Conservation (phyloP, 2,113 vertebrate genomes). For the Salminus brasiliensis region DNA sequence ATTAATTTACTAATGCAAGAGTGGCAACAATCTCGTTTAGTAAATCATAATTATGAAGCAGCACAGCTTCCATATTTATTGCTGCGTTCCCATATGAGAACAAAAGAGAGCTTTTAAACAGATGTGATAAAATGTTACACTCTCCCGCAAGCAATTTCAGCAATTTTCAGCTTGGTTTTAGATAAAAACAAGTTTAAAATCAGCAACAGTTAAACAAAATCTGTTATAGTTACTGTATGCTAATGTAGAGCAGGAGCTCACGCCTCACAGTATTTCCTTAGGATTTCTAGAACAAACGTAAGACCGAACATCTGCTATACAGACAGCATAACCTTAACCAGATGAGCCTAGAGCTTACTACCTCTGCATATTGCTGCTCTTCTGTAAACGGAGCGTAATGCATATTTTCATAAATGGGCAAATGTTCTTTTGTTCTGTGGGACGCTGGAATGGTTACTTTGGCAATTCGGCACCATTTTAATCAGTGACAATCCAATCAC, state of each 20-base stretch:
- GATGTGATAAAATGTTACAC: constrained; percentile 10
- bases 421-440: constrained; percentile 47
- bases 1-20: constrained; percentile 53
- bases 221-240: no score
- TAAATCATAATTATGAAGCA: constrained; percentile 43
- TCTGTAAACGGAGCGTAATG: constrained; percentile 44
- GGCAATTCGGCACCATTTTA: constrained; percentile 53
- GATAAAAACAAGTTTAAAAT: background rate
- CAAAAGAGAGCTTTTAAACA: constrained; percentile 17
- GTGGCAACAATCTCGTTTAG: constrained; percentile 43
- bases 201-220: no score
- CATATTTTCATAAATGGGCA: constrained; percentile 42
- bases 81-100: constrained; percentile 19
- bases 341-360: background rate
- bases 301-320: background rate
- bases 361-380: constrained; percentile 20
- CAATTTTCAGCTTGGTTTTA: background rate
- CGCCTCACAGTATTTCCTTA: background rate
- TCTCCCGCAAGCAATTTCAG: background rate
- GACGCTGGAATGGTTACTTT: constrained; percentile 35
- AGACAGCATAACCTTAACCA: background rate
- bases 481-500: constrained; percentile 63
- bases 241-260: no score
- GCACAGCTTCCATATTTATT: constrained; percentile 37
- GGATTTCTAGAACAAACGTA: background rate